Base-by-base conservation (phyloP, 2,797 vertebrate species). In the Denticeps clupeoides region DNA sequence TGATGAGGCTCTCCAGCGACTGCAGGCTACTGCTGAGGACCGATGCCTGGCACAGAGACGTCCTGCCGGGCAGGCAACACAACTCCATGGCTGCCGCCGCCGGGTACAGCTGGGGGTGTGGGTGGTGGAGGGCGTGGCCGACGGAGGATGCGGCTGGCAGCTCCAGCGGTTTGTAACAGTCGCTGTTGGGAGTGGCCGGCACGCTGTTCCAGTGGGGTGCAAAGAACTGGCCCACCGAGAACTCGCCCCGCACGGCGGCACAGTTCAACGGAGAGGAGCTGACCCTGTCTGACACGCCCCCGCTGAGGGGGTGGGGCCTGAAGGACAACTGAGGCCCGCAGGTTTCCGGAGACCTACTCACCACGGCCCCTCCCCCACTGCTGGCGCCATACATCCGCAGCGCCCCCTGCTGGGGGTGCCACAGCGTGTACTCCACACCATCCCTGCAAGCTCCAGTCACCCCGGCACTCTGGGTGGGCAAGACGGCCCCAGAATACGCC, bases 1-100 rank as follows among this genome's bases (percentile, higher is more conserved):
- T 96, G 85, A 98, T 94, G 82, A 98, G 91, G 82, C 91, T 93
- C 81, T 98, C 92, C 83, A 98, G 83, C 46, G 91, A 97, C 85
- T 90, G 92, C 65, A 98, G 87, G 79, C 93, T 97, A 84, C 91
- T 95, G 86, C 94, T 94, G 57, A 96, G 90, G 49, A 80, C 80
- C 2, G 91, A 89, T n/a, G 91, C 83, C 66, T 91, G 91, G 85
- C 91, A 91, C 68, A 86, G 65, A 9, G 79, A 85, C 45, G 89
- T 84, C 62, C 81, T 84, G 56, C 90, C 80, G 63, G 89, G 74
- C 55, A 84, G 80, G 0, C 87, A 82, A 2, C 83, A 82, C 45
- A 89, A 80, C 38, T 72, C 68, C 11, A 58, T 51, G 58, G 64
- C 78, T 51, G 35, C 35, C 3, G 42, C 15, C 64, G 72, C 77